These are phyloP conservation scores for Iguana delicatissima DNA, from an alignment of 2,797 vertebrate genomes.

Conservation along the genomic window DNA sequence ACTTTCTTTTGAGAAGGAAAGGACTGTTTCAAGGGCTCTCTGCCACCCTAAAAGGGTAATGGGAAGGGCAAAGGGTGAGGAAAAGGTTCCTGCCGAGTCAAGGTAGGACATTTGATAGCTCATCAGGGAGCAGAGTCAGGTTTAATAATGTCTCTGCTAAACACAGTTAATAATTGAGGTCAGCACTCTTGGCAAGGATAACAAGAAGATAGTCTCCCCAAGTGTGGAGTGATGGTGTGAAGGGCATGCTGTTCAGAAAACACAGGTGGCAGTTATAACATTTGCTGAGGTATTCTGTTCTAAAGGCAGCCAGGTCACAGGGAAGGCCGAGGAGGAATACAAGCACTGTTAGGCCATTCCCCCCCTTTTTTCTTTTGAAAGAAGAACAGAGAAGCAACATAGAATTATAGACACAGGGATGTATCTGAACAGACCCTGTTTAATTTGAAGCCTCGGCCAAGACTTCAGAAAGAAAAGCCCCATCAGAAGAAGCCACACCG, in stretches of 20 bases:
- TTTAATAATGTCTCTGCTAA: constrained; percentile 82
- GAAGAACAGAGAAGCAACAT: constrained; percentile 31
- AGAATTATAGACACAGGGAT: constrained; percentile 8
- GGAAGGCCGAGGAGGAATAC: constrained; percentile 11
- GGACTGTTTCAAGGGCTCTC: constrained; percentile 68
- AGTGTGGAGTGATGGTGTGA: constrained; percentile 67
- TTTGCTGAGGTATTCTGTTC: constrained; percentile 26
- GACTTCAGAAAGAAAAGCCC: neutral
- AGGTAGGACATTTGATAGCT: constrained; percentile 82
- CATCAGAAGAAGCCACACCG: neutral
- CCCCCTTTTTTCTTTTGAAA: constrained; percentile 14
- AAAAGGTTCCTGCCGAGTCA: constrained; percentile 80
- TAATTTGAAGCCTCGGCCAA: neutral
- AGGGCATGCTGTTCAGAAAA: constrained; percentile 46
- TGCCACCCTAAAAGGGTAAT: constrained; percentile 77
- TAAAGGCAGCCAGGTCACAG: constrained; percentile 12
- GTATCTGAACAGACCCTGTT: neutral
- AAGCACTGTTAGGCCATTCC: neutral
- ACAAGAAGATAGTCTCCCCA: constrained; percentile 74
- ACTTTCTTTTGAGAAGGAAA: constrained; percentile 38
- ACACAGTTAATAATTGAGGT: constrained; percentile 84
- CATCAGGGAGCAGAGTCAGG: constrained; percentile 81
- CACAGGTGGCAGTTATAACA: constrained; percentile 34
- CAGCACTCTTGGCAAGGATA: constrained; percentile 76
- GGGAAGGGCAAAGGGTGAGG: constrained; percentile 84